phyloP scores from a whole-genome alignment of 2,113 vertebrate species.

The Abramis brama region DNA sequence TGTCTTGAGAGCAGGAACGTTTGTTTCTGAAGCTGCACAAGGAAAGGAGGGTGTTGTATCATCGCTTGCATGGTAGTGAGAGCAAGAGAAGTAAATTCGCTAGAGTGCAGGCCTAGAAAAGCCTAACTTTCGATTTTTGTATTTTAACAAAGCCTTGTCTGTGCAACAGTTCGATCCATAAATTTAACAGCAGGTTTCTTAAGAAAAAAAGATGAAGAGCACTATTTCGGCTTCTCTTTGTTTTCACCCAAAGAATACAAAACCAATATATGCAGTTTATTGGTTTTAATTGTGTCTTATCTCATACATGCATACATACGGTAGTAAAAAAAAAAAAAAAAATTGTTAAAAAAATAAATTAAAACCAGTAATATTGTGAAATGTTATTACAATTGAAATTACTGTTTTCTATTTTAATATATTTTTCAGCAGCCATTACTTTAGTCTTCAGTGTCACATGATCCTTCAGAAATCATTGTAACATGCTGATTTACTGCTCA shows the following conservation, averaged over 20 bases:
- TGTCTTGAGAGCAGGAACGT: slow-evolving; percentile 22
- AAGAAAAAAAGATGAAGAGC: slow-evolving; percentile 48
- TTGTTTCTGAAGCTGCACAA: neutral
- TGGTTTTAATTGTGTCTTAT: slow-evolving; percentile 63
- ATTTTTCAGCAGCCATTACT: neutral
- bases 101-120: slow-evolving; percentile 52
- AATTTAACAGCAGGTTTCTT: slow-evolving; percentile 63
- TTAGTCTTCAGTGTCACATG: too few species aligned
- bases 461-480: too few species aligned
- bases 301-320: slow-evolving; percentile 22
- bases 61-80: slow-evolving; percentile 54
- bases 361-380: too few species aligned
- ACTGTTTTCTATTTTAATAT: neutral
- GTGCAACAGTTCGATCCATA: slow-evolving; percentile 59
- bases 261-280: slow-evolving; percentile 59
- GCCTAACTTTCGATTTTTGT: slow-evolving; percentile 70
- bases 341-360: too few species aligned
- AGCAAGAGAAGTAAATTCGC: slow-evolving; percentile 58
- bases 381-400: too few species aligned
- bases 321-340: too few species aligned
- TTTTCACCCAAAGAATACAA: slow-evolving; percentile 54
- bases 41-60: slow-evolving; percentile 9
- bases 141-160: slow-evolving; percentile 65
- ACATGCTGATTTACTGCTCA: too few species aligned
- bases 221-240: slow-evolving; percentile 35